Evolutionary conservation across 2,888 invertebrate species (phyloP), one percentile per base, ranked within the genome.

Genomic region (Melikaiella ostensackeni): DNA sequence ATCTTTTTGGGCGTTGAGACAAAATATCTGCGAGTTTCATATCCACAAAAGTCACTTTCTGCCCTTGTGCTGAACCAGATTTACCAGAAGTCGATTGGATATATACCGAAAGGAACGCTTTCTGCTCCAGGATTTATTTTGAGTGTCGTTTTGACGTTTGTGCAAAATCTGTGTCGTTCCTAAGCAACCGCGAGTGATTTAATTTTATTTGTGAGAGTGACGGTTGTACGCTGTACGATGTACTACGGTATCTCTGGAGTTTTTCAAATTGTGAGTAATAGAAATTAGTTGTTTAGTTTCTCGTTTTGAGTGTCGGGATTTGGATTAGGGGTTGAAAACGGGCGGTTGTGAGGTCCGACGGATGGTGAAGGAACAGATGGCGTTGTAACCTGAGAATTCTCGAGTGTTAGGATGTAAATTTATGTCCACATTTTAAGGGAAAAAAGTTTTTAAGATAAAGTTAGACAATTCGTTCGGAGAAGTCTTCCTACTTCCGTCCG

Each of bases 261-360:
- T 80, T 81, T 81, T 79, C 81, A 82, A 79, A 82, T 84, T 79
- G 86, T 86, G 86, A 86, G 86, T 84, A 83, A 55, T 76, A 5
- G 9, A 24, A 59, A 57, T 35, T 50, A 24, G 16, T 61, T 24
- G 19, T 55, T 30, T n/a, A 27, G n/a, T 11, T 57, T 19, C n/a
- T 55, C 13, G 8, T 11, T 35, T 30, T 3, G 55, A 55, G n/a
- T 9, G 7, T 30, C 1, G 27, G 13, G 46, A n/a, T 57, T 50
- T n/a, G 38, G 24, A 30, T 55, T 24, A 38, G 55, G 38, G 55
- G 38, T 21, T 33, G 59, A 38, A 42, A 35, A 38, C 5, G 42
- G 9, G 35, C 19, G 19, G n/a, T 27, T 30, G 27, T 33, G n/a
- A 21, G 35, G 24, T 62, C 75, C 70, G 70, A 46, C 70, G 70